Conservation (phyloP, 2,113 vertebrate genomes). For the Acanthisitta chloris region DNA sequence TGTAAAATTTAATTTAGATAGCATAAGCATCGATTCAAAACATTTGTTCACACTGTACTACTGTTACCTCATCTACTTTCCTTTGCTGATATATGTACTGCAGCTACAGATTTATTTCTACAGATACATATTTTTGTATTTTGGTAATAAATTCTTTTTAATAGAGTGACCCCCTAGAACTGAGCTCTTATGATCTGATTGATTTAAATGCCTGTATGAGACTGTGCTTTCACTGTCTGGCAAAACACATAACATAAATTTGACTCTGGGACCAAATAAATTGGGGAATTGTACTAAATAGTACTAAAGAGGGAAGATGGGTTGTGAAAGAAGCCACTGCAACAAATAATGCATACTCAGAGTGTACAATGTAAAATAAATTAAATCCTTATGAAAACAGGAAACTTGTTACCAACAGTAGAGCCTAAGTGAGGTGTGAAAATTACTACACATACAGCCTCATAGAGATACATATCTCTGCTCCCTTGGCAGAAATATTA, state of each 20-base stretch:
- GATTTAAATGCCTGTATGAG: slow-evolving; percentile 9
- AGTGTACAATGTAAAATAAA: background rate
- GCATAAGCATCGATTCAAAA: background rate
- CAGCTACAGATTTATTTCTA: slow-evolving; percentile 5
- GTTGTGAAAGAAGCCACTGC: background rate
- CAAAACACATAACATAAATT: slow-evolving; percentile 25
- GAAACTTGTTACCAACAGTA: background rate
- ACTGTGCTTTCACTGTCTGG: slow-evolving; percentile 2
- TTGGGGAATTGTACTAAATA: slow-evolving; percentile 1
- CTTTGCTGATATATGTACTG: background rate
- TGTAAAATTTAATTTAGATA: background rate
- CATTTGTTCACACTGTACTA: background rate
- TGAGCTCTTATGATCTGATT: background rate
- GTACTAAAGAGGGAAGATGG: background rate
- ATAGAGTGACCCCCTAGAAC: background rate
- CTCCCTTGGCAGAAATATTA: background rate
- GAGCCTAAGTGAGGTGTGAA: background rate
- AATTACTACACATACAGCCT: background rate
- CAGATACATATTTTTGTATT: background rate
- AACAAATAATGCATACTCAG: background rate
- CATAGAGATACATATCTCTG: background rate
- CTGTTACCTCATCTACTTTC: background rate
- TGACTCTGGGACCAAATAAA: slow-evolving; percentile 36
- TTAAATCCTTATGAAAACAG: background rate
- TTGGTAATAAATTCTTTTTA: slow-evolving; percentile 9